phyloP scores from a whole-genome alignment of 2,797 vertebrate species.

The Gobio occitaniae region DNA sequence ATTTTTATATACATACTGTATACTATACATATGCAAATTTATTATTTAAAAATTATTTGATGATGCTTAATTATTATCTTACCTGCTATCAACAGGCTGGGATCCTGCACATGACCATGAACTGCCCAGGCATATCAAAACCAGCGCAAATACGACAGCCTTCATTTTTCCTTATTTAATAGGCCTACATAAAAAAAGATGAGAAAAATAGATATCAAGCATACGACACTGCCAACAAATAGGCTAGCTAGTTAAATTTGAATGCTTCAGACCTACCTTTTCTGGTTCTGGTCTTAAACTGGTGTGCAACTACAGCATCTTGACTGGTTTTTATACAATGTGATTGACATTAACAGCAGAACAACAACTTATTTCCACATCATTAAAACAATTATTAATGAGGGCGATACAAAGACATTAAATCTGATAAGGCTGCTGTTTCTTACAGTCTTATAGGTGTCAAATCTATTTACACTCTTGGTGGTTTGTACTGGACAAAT shows the following conservation, averaged over 20 bases:
- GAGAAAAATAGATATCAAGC: background rate
- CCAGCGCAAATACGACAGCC: conserved; percentile 52
- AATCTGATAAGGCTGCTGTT: conserved; percentile 58
- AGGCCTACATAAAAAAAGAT: background rate
- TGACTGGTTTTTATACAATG: conserved; percentile 45
- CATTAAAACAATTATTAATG: conserved; percentile 68
- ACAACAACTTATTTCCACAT: conserved; percentile 68
- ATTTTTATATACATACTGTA: background rate
- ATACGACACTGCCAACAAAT: background rate
- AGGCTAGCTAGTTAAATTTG: background rate
- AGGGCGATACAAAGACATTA: conserved; percentile 56
- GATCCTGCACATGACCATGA: conserved; percentile 41
- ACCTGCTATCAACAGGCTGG: conserved; percentile 57
- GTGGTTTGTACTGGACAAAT: conserved; percentile 15
- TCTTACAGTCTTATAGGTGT: conserved; percentile 7
- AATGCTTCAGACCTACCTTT: conserved; percentile 33
- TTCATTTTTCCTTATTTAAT: conserved; percentile 63
- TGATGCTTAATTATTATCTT: conserved; percentile 18
- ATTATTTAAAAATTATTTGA: background rate
- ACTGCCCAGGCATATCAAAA: conserved; percentile 59
- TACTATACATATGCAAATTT: background rate
- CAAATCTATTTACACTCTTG: conserved; percentile 33
- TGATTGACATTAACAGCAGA: conserved; percentile 38
- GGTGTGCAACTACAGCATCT: conserved; percentile 39
- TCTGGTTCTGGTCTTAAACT: background rate